Evolutionary conservation across 1,140 invertebrate species (phyloP).

Genomic region (Heliconius himera): DNA sequence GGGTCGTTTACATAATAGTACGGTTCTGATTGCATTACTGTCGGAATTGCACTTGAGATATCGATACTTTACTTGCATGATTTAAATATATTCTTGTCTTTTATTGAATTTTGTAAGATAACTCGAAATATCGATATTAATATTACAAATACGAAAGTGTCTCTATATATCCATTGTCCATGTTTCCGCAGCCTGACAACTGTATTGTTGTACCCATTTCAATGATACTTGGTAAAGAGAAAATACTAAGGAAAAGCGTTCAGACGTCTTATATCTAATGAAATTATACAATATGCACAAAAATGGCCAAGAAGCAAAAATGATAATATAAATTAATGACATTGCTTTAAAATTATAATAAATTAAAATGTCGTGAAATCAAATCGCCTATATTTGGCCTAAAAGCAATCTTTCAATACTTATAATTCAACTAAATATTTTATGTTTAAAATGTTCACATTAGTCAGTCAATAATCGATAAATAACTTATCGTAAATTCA

Average conservation of each 20-base stretch:
- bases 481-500: neutral
- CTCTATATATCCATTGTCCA: too few species aligned
- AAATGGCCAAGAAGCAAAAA: neutral
- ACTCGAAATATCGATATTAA: too few species aligned
- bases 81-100: neutral
- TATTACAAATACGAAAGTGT: too few species aligned
- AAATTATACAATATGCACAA: neutral
- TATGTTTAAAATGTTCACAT: neutral
- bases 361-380: neutral
- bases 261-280: too few species aligned
- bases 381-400: neutral
- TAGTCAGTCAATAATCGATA: neutral
- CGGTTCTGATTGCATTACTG: neutral
- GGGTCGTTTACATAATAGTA: conserved; percentile 2
- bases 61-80: neutral
- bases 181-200: too few species aligned
- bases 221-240: too few species aligned
- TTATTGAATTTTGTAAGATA: too few species aligned
- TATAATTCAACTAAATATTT: neutral
- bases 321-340: too few species aligned
- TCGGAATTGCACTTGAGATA: neutral
- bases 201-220: too few species aligned
- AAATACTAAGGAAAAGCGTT: too few species aligned
- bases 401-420: neutral
- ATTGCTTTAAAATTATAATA: too few species aligned